Percentiles rank a stretch among this genome's conserved stretches.
Evolutionary conservation across 1,140 invertebrate species (phyloP).

Genomic region (Drosophila gunungcola): DNA sequence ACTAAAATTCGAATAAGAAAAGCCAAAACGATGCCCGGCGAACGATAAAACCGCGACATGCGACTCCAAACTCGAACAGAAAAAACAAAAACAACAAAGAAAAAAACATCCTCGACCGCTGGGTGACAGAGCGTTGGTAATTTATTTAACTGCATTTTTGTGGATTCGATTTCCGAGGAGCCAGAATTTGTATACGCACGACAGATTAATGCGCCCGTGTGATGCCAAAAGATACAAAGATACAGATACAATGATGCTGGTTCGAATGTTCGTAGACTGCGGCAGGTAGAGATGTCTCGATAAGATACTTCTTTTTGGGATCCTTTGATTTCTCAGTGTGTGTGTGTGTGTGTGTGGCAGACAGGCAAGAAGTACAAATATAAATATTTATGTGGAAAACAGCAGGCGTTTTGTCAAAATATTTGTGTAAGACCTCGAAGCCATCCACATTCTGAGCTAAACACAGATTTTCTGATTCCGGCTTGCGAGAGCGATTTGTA

Average conservation of each 20-base stretch:
- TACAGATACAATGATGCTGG: slow-evolving; percentile 46
- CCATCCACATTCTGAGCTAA: slow-evolving; percentile 30
- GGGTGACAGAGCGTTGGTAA: slow-evolving; percentile 83
- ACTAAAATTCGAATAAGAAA: slow-evolving; percentile 41
- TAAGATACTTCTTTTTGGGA: slow-evolving; percentile 32
- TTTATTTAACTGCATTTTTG: slow-evolving; percentile 83
- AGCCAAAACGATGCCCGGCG: slow-evolving; percentile 65
- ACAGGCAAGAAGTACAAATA: slow-evolving; percentile 47
- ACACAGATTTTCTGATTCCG: slow-evolving; percentile 54
- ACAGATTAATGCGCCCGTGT: slow-evolving; percentile 57
- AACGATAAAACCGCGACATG: slow-evolving; percentile 77
- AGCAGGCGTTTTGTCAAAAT: slow-evolving; percentile 83
- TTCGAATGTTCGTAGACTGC: slow-evolving; percentile 39
- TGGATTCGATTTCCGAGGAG: slow-evolving; percentile 77
- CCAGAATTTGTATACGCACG: slow-evolving; percentile 75
- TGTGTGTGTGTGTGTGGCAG: slow-evolving; percentile 38
- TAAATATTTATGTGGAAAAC: slow-evolving; percentile 83
- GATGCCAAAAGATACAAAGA: slow-evolving; percentile 62
- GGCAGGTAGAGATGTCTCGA: slow-evolving; percentile 75
- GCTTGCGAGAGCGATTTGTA: slow-evolving; percentile 55
- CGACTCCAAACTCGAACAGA: slow-evolving; percentile 22
- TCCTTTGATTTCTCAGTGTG: slow-evolving; percentile 24
- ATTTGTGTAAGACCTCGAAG: slow-evolving; percentile 69
- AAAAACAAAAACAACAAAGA: no score
- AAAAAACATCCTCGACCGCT: slow-evolving; percentile 50